These are phyloP conservation scores for Diplogasteroides magnus DNA, from an alignment of 1,140 invertebrate genomes.

Conservation along the genomic window DNA sequence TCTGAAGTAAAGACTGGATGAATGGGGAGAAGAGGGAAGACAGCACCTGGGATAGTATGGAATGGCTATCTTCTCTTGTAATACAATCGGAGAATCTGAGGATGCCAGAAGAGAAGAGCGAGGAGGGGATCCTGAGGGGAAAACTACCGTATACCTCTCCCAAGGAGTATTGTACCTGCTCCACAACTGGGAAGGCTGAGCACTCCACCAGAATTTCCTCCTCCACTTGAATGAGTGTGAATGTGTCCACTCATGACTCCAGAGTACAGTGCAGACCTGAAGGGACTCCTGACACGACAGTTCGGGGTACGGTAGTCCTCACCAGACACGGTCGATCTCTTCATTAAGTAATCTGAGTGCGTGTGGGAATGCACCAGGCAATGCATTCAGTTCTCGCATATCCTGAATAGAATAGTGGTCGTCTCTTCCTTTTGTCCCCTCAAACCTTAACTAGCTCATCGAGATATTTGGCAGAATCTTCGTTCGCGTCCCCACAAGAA, in stretches of 20 bases:
- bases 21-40: neutral
- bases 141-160: neutral
- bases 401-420: neutral
- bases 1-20: neutral
- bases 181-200: neutral
- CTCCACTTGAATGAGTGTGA: too few species aligned
- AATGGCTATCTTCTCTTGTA: slow-evolving; percentile 18
- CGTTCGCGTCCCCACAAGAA: neutral
- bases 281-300: neutral
- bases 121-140: neutral
- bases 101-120: neutral
- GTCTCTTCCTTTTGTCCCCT: neutral
- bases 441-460: slow-evolving; percentile 15
- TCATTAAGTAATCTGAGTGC: neutral
- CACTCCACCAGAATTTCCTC: neutral
- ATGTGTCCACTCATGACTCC: too few species aligned
- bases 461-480: slow-evolving; percentile 11
- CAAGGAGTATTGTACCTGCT: neutral
- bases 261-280: neutral
- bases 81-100: neutral
- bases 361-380: neutral
- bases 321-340: slow-evolving; percentile 9
- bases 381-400: slow-evolving; percentile 1
- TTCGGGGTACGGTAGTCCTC: neutral
- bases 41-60: slow-evolving; percentile 1